Conservation (phyloP, 2,113 vertebrate genomes). For the Gambusia affinis region DNA sequence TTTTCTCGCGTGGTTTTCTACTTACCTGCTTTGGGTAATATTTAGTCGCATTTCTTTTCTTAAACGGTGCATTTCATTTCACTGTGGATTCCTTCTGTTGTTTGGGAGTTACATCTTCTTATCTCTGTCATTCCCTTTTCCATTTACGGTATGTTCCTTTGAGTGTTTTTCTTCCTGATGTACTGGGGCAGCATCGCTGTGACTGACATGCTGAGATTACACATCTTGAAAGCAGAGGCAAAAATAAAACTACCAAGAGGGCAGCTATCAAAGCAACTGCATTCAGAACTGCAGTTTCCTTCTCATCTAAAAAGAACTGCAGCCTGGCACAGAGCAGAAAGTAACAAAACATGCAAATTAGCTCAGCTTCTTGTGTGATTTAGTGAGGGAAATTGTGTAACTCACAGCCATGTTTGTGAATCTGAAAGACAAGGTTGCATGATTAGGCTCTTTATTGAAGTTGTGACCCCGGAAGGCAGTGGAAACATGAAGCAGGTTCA, state of each 20-base stretch:
- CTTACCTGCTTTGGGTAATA: background rate
- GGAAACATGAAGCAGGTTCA: conserved; percentile 31
- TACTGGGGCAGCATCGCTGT: background rate
- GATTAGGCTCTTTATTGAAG: conserved; percentile 42
- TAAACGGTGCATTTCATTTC: background rate
- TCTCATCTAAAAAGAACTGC: background rate
- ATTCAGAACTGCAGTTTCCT: background rate
- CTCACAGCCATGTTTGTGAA: background rate
- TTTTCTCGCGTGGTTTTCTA: no score
- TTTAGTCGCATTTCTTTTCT: background rate
- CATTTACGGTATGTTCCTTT: conserved; percentile 4
- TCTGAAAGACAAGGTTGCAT: background rate
- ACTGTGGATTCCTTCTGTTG: background rate
- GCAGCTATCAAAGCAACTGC: conserved; percentile 18
- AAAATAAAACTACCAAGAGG: background rate
- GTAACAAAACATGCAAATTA: background rate
- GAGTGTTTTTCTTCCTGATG: background rate
- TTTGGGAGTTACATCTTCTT: conserved; percentile 12
- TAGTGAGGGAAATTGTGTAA: background rate
- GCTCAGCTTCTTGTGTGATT: conserved; percentile 1
- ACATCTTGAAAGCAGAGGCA: conserved; percentile 15
- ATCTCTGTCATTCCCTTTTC: conserved; percentile 20
- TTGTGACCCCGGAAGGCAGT: conserved; percentile 11
- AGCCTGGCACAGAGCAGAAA: background rate
- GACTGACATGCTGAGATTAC: conserved; percentile 9